Evolutionary conservation across 2,888 invertebrate genomes (phyloP), one percentile per base, ranked within the genome.

Genomic region (Melinopterus prodromus): DNA sequence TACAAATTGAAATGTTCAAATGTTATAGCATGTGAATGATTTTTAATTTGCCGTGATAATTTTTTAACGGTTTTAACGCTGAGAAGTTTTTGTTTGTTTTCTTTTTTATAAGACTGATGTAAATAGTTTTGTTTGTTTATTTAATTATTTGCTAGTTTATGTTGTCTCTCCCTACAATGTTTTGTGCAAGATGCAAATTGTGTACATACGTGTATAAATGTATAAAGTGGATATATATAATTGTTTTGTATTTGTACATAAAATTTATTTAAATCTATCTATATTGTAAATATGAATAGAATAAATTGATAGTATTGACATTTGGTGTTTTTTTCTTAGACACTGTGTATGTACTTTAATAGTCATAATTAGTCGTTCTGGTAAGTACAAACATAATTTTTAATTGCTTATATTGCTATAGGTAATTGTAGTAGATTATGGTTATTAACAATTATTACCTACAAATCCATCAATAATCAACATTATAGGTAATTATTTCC

Each of bases 101-200:
- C 9, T 53, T 53, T 81, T 84, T 81, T 84, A 86, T 84, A 88
- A 88, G 88, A 88, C 88, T 88, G 88, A 88, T 85, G 86, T 83
- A 84, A 81, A 85, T 85, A 85, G 79, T 80, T 82, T 82, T 79
- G 80, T 82, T 79, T 80, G 76, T 75, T 79, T 82, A 80, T 82
- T 81, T 83, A 83, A 84, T 76, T 82, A 83, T 84, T 82, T 82
- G 83, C 82, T 83, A 86, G 84, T 86, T 86, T 83, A 86, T 84
- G 81, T 71, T 80, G 79, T 79, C 80, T 84, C 83, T 84, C 84
- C 71, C 53, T 70, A 69, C 36, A 38, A 70, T 80, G 77, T 70
- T 70, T 37, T 72, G 79, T 35, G 76, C 53, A 74, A 53, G 53
- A 53, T 53, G 53, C 53, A 53, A 74, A 69, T 38, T 71, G 69